These are phyloP conservation scores for Lepilemur ruficaudatus DNA, from an alignment of 2,797 vertebrate genomes.

Conservation along the genomic window DNA sequence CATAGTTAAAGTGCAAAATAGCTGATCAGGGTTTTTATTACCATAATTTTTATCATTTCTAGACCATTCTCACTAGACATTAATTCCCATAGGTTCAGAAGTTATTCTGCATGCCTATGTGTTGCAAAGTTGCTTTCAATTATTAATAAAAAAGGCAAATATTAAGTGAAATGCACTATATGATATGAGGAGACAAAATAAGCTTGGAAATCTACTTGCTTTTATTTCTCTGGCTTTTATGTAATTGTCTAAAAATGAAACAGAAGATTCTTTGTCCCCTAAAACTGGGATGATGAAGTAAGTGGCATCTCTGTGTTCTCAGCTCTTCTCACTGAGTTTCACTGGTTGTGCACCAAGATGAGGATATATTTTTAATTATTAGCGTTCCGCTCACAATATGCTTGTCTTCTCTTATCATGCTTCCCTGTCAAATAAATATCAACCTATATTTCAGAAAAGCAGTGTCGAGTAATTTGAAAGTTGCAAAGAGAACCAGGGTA, in stretches of 20 bases:
- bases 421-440: not conserved
- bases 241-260: slow-evolving; percentile 35
- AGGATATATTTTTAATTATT: not conserved
- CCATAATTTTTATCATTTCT: slow-evolving; percentile 66
- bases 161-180: slow-evolving; percentile 28
- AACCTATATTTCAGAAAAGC: not conserved
- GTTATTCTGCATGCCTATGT: slow-evolving; percentile 61
- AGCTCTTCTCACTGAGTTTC: not conserved
- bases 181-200: slow-evolving; percentile 35
- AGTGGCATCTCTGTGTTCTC: not conserved
- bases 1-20: not conserved
- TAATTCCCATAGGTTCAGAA: slow-evolving; percentile 69
- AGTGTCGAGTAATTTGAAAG: not conserved
- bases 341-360: not conserved
- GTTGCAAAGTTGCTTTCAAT: slow-evolving; percentile 68
- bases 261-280: not conserved
- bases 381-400: not conserved
- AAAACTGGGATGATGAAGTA: not conserved
- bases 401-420: not conserved
- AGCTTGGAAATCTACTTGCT: slow-evolving; percentile 61
- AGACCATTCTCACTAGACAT: slow-evolving; percentile 70
- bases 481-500: not conserved
- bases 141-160: slow-evolving; percentile 78
- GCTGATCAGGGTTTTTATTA: slow-evolving; percentile 62
- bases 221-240: slow-evolving; percentile 53